A percentile compares a stretch with the other conserved stretches of the same genome.
Conservation (phyloP, 2,113 vertebrate species). For the Chaetura pelagica region DNA sequence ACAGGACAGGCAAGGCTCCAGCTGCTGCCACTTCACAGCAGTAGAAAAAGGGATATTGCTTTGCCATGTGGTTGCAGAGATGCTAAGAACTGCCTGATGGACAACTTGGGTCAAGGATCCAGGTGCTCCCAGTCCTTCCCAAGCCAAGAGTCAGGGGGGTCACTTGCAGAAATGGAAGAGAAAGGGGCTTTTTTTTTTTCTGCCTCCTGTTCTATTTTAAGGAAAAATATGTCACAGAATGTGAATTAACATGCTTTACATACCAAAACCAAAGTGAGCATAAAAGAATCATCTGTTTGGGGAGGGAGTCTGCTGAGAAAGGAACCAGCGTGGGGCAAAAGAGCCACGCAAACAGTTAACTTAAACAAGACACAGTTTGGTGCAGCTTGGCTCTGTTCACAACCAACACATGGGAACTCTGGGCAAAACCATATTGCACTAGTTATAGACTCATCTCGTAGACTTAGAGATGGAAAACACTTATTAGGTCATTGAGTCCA, state of each 20-base stretch:
- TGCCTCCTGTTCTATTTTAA: neutral
- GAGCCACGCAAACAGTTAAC: neutral
- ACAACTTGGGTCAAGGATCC: neutral
- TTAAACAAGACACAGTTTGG: conserved; percentile 7
- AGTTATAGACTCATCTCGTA: conserved; percentile 28
- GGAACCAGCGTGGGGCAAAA: neutral
- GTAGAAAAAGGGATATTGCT: neutral
- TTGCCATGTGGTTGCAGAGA: neutral
- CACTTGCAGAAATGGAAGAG: neutral
- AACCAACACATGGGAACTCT: neutral
- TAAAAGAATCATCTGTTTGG: neutral
- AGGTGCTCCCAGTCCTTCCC: neutral
- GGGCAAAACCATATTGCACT: conserved; percentile 25
- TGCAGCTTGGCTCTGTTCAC: neutral
- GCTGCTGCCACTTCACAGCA: fast-evolving
- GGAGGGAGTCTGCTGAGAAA: neutral
- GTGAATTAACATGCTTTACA: neutral
- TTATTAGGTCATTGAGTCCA: conserved; percentile 46
- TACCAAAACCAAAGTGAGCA: neutral
- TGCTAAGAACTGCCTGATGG: neutral
- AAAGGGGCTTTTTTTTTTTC: neutral
- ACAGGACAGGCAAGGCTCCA: neutral
- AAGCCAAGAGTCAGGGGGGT: neutral
- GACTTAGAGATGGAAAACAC: conserved; percentile 29
- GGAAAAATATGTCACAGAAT: neutral